Evolutionary conservation across 2,888 invertebrate genomes (phyloP), one percentile per base, ranked within the genome.

Genomic region (Hemistola chrysoprasaria): DNA sequence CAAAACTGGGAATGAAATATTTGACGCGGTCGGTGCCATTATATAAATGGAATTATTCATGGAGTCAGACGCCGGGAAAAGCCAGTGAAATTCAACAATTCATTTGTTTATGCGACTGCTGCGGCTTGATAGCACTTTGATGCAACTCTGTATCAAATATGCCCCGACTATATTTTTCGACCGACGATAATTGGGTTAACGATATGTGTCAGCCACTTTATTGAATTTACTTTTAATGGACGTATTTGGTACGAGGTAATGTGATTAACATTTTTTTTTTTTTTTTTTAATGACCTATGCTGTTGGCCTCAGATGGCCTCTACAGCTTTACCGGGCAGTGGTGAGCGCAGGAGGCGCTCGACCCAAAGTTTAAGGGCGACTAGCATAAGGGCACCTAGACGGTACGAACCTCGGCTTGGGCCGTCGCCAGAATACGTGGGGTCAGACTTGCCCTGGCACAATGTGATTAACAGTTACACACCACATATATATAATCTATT

Each of bases 21-120:
- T 85, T 81, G 77, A 80, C 80, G 79, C 71, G 81, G 80, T 80
- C 75, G 68, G 65, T 66, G 75, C 76, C 78, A 82, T 81, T 80
- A 78, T 78, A 80, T 78, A 78, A 79, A 78, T 77, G 74, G 77
- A 84, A 85, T 85, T 80, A 86, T 85, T 85, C 79, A 85, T 80
- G 74, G 70, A 71, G 69, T 58, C 77, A 72, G 78, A 74, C 78
- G 69, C 62, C 65, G 76, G 78, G 78, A 82, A 83, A 81, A 81
- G 80, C 80, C 75, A 75, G 69, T 72, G 71, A 77, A 80, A 78
- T 77, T 78, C 72, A 70, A 72, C 78, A 77, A 74, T 84, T 84
- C 78, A 81, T 85, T 85, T 82, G 74, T 79, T 80, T 79, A 69
- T 73, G 65, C 71, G 69, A 78, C 62, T 74, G 66, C 68, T 76